Evolutionary conservation across 2,113 vertebrate genomes (phyloP).

Genomic region (Rhodinocichla rosea): DNA sequence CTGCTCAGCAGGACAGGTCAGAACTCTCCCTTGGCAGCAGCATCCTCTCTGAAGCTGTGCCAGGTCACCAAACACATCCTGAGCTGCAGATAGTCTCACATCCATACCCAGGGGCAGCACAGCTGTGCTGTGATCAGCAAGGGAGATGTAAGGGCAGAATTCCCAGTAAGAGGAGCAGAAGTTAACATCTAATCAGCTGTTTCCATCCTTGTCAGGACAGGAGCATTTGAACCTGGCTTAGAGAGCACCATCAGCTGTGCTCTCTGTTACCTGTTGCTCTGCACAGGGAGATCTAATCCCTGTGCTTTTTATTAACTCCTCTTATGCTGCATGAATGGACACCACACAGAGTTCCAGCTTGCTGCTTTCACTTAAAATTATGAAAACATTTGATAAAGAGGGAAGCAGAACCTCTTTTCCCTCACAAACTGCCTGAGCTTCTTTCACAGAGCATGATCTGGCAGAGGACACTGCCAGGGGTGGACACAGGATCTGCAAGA

Average conservation of each 20-base stretch:
- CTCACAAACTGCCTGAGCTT: neutral
- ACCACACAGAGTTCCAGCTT: neutral
- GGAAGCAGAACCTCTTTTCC: neutral
- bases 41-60: neutral
- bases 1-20: neutral
- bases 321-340: neutral
- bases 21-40: neutral
- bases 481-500: neutral
- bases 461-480: neutral
- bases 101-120: neutral
- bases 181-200: neutral
- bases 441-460: neutral
- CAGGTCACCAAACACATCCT: neutral
- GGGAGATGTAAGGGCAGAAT: neutral
- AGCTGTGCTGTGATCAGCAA: neutral
- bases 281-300: neutral
- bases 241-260: neutral
- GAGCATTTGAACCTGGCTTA: neutral
- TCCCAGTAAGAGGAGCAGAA: neutral
- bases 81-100: neutral
- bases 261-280: neutral
- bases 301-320: neutral
- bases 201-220: neutral
- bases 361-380: neutral
- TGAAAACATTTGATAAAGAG: neutral